These are phyloP conservation scores for Sclerodermus sp. DNA, from an alignment of 2,888 invertebrate genomes.

Conservation along the genomic window DNA sequence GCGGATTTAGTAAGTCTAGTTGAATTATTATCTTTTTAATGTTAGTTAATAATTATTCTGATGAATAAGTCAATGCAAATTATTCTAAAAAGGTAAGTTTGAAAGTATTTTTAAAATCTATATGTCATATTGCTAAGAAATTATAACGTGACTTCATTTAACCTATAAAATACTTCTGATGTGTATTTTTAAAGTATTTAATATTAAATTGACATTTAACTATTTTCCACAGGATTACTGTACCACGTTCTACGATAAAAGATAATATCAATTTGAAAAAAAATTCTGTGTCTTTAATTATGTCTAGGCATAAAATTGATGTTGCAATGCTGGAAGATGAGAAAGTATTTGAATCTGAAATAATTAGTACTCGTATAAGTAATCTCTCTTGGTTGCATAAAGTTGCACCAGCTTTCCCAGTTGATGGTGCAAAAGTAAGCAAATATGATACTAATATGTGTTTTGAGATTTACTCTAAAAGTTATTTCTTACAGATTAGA, in stretches of 20 bases:
- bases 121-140: too few relatives aligned
- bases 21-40: not conserved
- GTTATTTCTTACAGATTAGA: slow-evolving; percentile 60
- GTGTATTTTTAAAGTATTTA: too few relatives aligned
- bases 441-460: slow-evolving; percentile 11
- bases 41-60: not conserved
- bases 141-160: too few relatives aligned
- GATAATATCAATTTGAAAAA: slow-evolving; percentile 11
- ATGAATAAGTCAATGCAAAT: not conserved
- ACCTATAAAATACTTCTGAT: too few relatives aligned
- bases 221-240: too few relatives aligned
- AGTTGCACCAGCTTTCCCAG: slow-evolving; percentile 55
- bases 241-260: slow-evolving; percentile 1
- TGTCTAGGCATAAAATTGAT: slow-evolving; percentile 31
- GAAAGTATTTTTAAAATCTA: slow-evolving; percentile 46
- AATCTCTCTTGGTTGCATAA: slow-evolving; percentile 49
- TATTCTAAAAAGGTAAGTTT: not conserved
- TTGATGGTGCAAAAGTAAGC: slow-evolving; percentile 56
- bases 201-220: too few relatives aligned
- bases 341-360: slow-evolving; percentile 29
- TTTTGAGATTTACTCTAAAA: not conserved
- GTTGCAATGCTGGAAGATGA: slow-evolving; percentile 41
- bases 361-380: slow-evolving; percentile 26
- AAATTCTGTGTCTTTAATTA: slow-evolving; percentile 5
- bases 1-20: too few relatives aligned